A percentile compares a stretch with the other conserved stretches of the same genome.
Evolutionary conservation across 2,888 invertebrate genomes (phyloP).

Genomic region (Reticulitermes lucifugus): DNA sequence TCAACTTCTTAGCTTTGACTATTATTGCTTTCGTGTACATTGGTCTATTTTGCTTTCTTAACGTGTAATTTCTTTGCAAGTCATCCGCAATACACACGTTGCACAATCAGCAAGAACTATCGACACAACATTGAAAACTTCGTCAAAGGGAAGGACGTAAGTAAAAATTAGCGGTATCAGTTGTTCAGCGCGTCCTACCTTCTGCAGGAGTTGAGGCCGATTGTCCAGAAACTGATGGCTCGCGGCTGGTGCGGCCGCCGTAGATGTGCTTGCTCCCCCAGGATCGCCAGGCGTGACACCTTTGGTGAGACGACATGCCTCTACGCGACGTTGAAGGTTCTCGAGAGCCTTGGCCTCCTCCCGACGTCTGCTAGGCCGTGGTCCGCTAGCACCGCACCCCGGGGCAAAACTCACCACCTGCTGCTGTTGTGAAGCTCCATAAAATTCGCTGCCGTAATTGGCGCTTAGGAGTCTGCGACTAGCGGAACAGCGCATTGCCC

Average conservation of each 20-base stretch:
- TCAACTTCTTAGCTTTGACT: too few species aligned
- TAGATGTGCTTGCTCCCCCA: constrained; percentile 59
- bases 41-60: too few species aligned
- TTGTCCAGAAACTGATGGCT: constrained; percentile 71
- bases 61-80: too few species aligned
- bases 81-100: too few species aligned
- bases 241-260: constrained; percentile 57
- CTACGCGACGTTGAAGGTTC: constrained; percentile 76
- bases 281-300: constrained; percentile 63
- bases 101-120: too few species aligned
- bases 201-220: constrained; percentile 67
- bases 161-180: not conserved
- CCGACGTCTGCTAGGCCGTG: constrained; percentile 71
- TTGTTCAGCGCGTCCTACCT: constrained; percentile 15
- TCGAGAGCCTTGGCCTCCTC: constrained; percentile 79
- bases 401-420: constrained; percentile 52
- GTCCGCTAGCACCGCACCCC: constrained; percentile 64
- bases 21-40: too few species aligned
- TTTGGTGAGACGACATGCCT: constrained; percentile 69
- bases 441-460: not conserved
- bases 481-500: constrained; percentile 56
- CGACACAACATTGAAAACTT: too few species aligned
- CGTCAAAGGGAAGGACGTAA: too few species aligned
- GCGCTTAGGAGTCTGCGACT: constrained; percentile 59
- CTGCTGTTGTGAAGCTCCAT: constrained; percentile 16